These are phyloP conservation scores for Mizuhopecten yessoensis DNA, from an alignment of 1,140 invertebrate genomes.

Conservation along the genomic window DNA sequence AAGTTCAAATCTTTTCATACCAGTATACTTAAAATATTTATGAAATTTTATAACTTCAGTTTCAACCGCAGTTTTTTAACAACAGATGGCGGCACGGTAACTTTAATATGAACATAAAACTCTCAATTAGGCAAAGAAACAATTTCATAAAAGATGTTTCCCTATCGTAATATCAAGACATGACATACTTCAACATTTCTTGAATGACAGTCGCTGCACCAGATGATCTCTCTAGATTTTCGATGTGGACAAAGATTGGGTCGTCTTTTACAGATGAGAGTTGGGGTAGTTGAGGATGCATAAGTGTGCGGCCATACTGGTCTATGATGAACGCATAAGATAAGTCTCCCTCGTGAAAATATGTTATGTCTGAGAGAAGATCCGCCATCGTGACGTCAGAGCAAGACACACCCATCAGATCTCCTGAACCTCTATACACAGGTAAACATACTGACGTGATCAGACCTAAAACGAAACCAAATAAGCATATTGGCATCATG, in stretches of 20 bases:
- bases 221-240: slow-evolving; percentile 19
- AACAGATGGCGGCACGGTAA: no score
- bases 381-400: slow-evolving; percentile 49
- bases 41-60: no score
- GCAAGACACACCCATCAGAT: slow-evolving; percentile 48
- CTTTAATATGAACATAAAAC: no score
- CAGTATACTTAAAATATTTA: no score
- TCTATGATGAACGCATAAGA: slow-evolving; percentile 59
- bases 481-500: no score
- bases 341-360: slow-evolving; percentile 50
- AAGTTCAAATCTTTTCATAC: no score
- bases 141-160: no score
- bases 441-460: slow-evolving; percentile 48
- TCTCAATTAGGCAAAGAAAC: no score
- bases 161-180: no score
- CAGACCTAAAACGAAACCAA: neutral
- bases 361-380: slow-evolving; percentile 48
- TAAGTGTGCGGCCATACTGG: slow-evolving; percentile 43
- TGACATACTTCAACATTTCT: neutral
- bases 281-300: slow-evolving; percentile 51
- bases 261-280: neutral
- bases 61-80: no score
- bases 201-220: neutral
- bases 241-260: slow-evolving; percentile 41
- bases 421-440: neutral